Base-by-base conservation (phyloP, 2,797 vertebrate genomes). In the Sus cebifrons region DNA sequence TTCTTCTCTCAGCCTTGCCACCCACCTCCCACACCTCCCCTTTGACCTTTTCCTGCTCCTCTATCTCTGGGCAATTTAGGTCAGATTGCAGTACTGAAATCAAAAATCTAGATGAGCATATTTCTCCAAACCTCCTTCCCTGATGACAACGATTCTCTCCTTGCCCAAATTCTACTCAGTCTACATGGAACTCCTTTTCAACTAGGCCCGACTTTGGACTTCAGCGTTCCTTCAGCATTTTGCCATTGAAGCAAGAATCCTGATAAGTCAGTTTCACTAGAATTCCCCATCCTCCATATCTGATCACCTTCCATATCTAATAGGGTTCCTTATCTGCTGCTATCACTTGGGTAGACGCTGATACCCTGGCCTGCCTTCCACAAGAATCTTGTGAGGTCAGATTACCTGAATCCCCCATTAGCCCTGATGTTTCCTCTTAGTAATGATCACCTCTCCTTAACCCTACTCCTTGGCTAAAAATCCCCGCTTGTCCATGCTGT, bases 71-170 rank as follows among this genome's bases (percentile, higher is more conserved):
- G 20, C 44, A 94, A 54, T 86, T 94, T 74, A 96, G 82, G 13
- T 89, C 70, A 93, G 73, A 88, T 11, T 82, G 29, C 1, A 67
- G 29, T 56, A 86, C 13, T 40, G 71, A 23, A 88, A 70, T 86
- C 65, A 89, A 89, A 79, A 32, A 94, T 18, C 73, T 20, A 84
- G 27, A 49, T 27, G n/a, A 82, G 14, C 23, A 60, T 36, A 71
- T 78, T 78, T 95, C 82, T 65, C 87, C 74, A 82, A 52, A 64
- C 12, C 25, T 32, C 68, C 21, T 97, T 91, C 56, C 27, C 70
- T 70, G 36, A 62, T 60, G 86, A 68, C 70, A 52, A 68, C 68
- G 52, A 62, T 68, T 89, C 40, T 77, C 25, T 70, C 40, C 52
- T 29, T 84, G 23, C 77, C 62, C 3, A 18, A 68, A 77, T 23